Evolutionary conservation across 2,888 invertebrate species (phyloP).

Genomic region (Heteromurus nitidus): DNA sequence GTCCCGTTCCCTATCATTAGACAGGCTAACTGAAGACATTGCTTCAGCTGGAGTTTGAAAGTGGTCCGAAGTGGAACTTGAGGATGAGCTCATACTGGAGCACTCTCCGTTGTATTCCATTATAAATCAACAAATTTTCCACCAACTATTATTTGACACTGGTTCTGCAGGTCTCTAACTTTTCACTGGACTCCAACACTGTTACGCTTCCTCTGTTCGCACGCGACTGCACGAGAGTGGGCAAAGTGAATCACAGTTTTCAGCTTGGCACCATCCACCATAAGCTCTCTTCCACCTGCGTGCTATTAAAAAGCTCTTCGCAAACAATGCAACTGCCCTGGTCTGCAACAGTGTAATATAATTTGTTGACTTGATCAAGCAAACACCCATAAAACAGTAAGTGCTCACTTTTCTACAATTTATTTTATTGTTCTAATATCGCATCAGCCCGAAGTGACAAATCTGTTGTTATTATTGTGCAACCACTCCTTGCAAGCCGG

Average conservation of each 20-base stretch:
- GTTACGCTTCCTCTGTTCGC: no score
- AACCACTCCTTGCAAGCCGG: slow-evolving; percentile 18
- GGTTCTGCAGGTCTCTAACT: no score
- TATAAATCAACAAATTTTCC: no score
- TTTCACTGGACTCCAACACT: no score
- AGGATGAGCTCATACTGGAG: slow-evolving; percentile 19
- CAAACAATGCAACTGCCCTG: background rate
- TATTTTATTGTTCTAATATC: background rate
- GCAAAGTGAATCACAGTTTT: background rate
- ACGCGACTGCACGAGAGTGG: background rate
- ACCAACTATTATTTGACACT: no score
- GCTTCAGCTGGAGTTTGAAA: slow-evolving; percentile 32
- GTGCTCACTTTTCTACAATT: slow-evolving; percentile 3
- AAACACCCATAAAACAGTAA: background rate
- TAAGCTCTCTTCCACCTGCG: background rate
- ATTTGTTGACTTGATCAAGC: no score
- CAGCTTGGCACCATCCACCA: background rate
- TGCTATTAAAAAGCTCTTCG: no score
- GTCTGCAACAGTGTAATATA: background rate
- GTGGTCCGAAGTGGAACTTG: slow-evolving; percentile 45
- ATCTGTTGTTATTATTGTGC: background rate
- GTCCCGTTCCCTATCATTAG: slow-evolving; percentile 29
- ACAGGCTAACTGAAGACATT: slow-evolving; percentile 42
- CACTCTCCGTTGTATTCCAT: no score
- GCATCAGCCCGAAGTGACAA: slow-evolving; percentile 5